Percentiles rank a stretch among this genome's conserved stretches.
These are phyloP conservation scores for Pseudochirops corinnae DNA, from an alignment of 2,797 vertebrate species.

Conservation along the genomic window DNA sequence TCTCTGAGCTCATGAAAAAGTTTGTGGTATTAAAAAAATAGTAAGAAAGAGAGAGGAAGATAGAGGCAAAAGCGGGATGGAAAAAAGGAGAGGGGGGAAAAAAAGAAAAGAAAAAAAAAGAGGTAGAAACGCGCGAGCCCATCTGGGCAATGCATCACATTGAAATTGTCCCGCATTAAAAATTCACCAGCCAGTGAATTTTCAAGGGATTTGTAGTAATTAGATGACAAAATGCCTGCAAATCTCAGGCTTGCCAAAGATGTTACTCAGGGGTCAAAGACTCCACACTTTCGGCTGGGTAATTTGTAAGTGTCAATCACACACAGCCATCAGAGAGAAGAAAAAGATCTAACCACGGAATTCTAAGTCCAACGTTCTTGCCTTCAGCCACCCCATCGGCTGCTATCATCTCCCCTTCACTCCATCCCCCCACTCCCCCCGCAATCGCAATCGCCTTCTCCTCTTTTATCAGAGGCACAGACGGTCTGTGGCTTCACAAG, in stretches of 20 bases:
- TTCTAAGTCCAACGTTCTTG: slow-evolving; percentile 80
- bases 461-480: not conserved
- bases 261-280: slow-evolving; percentile 98
- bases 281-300: slow-evolving; percentile 97
- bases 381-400: slow-evolving; percentile 39
- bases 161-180: slow-evolving; percentile 94
- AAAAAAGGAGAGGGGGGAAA: not conserved
- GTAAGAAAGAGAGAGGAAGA: not conserved
- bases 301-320: slow-evolving; percentile 99
- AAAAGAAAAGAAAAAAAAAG: not conserved
- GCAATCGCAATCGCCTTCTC: slow-evolving; percentile 27
- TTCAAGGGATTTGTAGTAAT: slow-evolving; percentile 99
- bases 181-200: slow-evolving; percentile 97
- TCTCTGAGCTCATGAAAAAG: slow-evolving; percentile 6
- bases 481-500: not conserved
- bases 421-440: slow-evolving; percentile 14
- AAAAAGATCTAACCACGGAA: slow-evolving; percentile 82
- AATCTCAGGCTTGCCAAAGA: slow-evolving; percentile 94
- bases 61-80: not conserved
- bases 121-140: slow-evolving; percentile 75
- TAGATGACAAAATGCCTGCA: slow-evolving; percentile 99
- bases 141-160: slow-evolving; percentile 86
- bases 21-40: slow-evolving; percentile 64
- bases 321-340: slow-evolving; percentile 90
- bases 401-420: slow-evolving; percentile 38